Evolutionary conservation across 2,113 vertebrate genomes (phyloP).

Genomic region (Tyrannus savana): DNA sequence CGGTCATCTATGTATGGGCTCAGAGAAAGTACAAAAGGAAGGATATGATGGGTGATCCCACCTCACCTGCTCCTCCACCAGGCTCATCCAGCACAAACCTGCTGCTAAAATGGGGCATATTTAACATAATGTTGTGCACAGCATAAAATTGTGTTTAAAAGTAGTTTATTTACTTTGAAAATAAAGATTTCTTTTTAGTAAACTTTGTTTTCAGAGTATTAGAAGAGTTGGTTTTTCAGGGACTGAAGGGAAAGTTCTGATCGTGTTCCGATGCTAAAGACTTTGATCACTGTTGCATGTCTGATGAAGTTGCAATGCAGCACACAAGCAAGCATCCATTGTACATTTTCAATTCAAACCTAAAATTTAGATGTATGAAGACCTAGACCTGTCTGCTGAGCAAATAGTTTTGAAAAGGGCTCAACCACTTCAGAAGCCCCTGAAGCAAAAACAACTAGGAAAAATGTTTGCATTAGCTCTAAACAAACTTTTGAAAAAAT

Average conservation of each 20-base stretch:
- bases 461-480: background rate
- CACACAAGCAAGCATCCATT: background rate
- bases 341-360: background rate
- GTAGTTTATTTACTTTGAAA: background rate
- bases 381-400: background rate
- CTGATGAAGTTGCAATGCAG: background rate
- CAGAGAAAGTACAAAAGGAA: background rate
- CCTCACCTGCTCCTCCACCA: background rate
- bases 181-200: background rate
- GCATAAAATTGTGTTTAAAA: background rate
- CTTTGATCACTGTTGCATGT: background rate
- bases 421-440: background rate
- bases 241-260: background rate
- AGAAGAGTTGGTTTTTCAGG: background rate
- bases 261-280: background rate
- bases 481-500: background rate
- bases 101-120: background rate
- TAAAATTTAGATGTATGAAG: background rate
- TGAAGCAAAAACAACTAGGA: background rate
- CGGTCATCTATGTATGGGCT: background rate
- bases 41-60: rapidly evolving
- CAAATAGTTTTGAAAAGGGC: background rate
- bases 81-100: background rate
- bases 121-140: rapidly evolving
- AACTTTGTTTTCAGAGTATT: background rate